Base-by-base conservation (phyloP, 2,888 invertebrate species). In the Doris montereyensis region DNA sequence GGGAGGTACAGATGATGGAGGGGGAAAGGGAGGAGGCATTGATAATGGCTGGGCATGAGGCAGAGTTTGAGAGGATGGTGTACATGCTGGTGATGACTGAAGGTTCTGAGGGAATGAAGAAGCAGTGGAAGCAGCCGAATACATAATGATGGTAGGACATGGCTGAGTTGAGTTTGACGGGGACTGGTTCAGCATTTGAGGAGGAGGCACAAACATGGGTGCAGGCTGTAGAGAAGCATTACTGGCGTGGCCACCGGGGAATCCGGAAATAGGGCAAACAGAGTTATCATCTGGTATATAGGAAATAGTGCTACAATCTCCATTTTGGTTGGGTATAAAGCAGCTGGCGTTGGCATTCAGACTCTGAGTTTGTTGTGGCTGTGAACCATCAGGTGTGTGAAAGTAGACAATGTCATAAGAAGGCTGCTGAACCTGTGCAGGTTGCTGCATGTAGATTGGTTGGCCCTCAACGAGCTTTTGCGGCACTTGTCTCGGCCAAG, bases 401-500 rank as follows among this genome's bases (percentile, higher is more conserved):
- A 76, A 78, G 70, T 80, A 70, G n/a, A 80, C 82, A 21, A 52
- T 68, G 67, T 81, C 82, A 57, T 80, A 78, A 35, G 76, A 17
- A 10, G 78, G 26, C 35, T 77, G 71, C 58, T 77, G 74, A 60
- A 13, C 76, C 62, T 26, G 73, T 77, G n/a, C 76, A 41, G 24
- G 35, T 24, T 35, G 70, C 77, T 83, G 87, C 73, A 88, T 82
- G 68, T 88, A 87, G 62, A 89, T 87, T 13, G 88, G 89, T 67
- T 88, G 87, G 4, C 89, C 89, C 74, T 89, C 89, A 88, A 1
- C 88, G 83, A 1, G 86, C 84, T 75, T 86, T 87, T 41, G 87
- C 88, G 13, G 86, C 85, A 80, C 86, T 87, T 32, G 84, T 85
- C 41, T 86, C 86, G 1, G 86, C 86, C 26, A 89, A 77, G 77